Evolutionary conservation across 2,888 invertebrate genomes (phyloP), one percentile per base, ranked within the genome.

Genomic region (Matsumyia berberina): DNA sequence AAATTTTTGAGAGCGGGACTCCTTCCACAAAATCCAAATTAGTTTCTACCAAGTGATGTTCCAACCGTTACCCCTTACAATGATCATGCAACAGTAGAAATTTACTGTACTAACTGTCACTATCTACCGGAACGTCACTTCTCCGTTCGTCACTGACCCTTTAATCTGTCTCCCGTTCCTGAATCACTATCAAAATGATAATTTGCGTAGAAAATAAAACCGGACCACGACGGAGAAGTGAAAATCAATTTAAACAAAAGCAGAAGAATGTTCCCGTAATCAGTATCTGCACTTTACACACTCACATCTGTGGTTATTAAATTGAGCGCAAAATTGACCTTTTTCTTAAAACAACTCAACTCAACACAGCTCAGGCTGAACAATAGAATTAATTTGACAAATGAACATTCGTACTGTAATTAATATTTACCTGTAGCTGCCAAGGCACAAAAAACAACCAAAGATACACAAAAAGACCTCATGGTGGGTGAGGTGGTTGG

Each of bases 341-440:
- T 15, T 17, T 17, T 6, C 44, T 5, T 19, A 7, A 58, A 44
- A 19, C 37, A 9, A 9, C 24, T 24, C 24, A 1, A 1, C 24
- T 3, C 4, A 24, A n/a, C n/a, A n/a, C n/a, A 35, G 11, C 11
- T 37, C 15, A 35, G 8, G 17, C 15, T 15, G 29, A 6, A n/a
- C 11, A 24, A 24, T 7, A 19, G 11, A 24, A 33, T 35, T 39
- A 33, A 15, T 12, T 42, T 0, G 11, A 29, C 29, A 33, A 57
- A 35, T n/a, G n/a, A n/a, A n/a, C n/a, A n/a, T n/a, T n/a, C n/a
- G n/a, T n/a, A n/a, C n/a, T n/a, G n/a, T n/a, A n/a, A n/a, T 19
- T 33, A 33, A 29, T 55, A 64, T 12, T 67, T 74, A 85, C 85
- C 85, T 70, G 66, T 42, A 44, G 66, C 66, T 44, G 39, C 74